Evolutionary conservation across 2,113 vertebrate genomes (phyloP), one percentile per base, ranked within the genome.

Genomic region (Eclectus roratus): DNA sequence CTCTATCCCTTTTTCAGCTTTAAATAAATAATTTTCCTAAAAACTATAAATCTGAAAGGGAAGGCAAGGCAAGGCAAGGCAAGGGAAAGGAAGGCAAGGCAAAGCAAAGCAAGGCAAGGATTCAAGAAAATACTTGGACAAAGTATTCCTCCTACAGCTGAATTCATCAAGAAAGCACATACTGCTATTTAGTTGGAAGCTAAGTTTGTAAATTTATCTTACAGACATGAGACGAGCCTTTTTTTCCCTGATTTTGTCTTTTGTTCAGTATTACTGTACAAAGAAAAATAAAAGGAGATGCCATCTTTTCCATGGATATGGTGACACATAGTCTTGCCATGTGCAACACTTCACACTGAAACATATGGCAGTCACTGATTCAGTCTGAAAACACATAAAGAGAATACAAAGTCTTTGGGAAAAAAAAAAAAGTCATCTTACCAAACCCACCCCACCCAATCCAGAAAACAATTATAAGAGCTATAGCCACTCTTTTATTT

Each of bases 11-110:
- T 86, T 44, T 47, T 37, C 73, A 3, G 3, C 73, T 93, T 91
- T 29, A 73, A 86, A 65, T 7, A 71, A 86, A 35, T 15, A 8
- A 1, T n/a, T 88, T 85, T 50, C 39, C 21, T 68, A 37, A 79
- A 82, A 79, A 7, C 3, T 14, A 14, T 41, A 27, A 29, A 69
- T 11, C 5, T 4, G 2, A 29, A 37, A 44, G 47, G 18, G 11
- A 19, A 35, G 17, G 15, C 31, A 37, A 17, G 37, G 18, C 2
- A 15, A 60, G 46, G 21, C 1, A 29, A 21, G 23, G 31, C 1
- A 56, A 47, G 17, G 10, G 3, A n/a, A 61, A 7, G 14, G 1
- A 16, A 61, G 33, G 29, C 1, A 29, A 25, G 18, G 28, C 2
- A 43, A 33, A 25, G 44, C 2, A 41, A 21, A 18, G 31, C 4